A percentile compares a stretch with the other conserved stretches of the same genome.
phyloP scores from a whole-genome alignment of 2,888 invertebrate genomes.

The Myopa tessellatipennis region DNA sequence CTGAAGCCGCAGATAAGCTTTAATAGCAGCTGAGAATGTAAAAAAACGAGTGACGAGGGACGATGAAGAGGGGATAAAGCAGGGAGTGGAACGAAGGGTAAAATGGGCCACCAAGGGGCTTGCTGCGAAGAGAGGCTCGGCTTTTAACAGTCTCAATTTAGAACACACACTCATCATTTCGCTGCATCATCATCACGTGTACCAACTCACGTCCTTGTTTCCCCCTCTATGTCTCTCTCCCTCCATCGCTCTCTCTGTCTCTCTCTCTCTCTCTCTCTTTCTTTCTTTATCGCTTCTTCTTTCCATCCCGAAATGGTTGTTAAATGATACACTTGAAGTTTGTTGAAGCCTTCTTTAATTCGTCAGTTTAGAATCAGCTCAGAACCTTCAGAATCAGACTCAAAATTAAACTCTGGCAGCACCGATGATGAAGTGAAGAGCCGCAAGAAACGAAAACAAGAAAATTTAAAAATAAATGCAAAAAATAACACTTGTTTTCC shows the following conservation, averaged over 20 bases:
- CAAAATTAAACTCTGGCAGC: background rate
- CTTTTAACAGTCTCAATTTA: background rate
- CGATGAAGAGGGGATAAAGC: background rate
- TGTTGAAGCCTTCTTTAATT: background rate
- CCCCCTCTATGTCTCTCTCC: background rate
- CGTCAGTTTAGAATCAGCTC: background rate
- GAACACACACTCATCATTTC: background rate
- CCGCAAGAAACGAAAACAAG: no score
- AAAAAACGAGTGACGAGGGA: background rate
- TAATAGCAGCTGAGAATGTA: background rate
- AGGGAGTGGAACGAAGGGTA: background rate
- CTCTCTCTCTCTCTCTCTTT: background rate
- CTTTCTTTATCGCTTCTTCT: no score
- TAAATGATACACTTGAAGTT: conserved; percentile 3
- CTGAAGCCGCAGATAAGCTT: conserved; percentile 15
- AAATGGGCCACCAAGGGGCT: no score
- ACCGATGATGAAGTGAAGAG: background rate
- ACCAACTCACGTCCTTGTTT: background rate
- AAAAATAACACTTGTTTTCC: no score
- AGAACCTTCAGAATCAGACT: background rate
- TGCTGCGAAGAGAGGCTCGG: background rate
- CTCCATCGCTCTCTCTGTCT: no score
- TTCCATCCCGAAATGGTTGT: background rate
- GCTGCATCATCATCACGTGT: background rate
- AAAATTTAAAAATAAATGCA: no score